Evolutionary conservation across 2,113 vertebrate genomes (phyloP), one percentile per base, ranked within the genome.

Genomic region (Centropristis striata): DNA sequence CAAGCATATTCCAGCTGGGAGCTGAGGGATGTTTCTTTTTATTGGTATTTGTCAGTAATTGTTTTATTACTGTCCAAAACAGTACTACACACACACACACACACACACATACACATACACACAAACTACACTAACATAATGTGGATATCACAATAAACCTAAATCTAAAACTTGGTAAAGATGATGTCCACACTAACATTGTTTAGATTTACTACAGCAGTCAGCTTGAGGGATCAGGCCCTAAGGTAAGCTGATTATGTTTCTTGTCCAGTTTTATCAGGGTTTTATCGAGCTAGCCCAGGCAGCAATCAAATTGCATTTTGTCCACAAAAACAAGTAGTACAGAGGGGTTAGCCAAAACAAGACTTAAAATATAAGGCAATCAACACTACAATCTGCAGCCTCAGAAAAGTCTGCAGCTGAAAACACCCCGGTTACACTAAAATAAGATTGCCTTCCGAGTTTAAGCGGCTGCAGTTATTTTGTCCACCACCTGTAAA

Each of bases 401-500:
- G 21, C 13, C n/a, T 49, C n/a, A 55, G 28, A 60, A 57, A 28
- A 8, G 4, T 53, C 7, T n/a, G 13, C 46, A 55, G 21, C 12
- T 27, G 23, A 59, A 69, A 36, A 42, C 64, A 73, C 18, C 37
- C 60, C 25, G 21, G 8, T 57, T 44, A 66, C 7, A 25, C 2
- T 4, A 36, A 71, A 6, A 57, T 21, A 3, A 27, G 5, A 32
- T 67, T 64, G 18, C 5, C 61, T 70, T 13, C 23, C n/a, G 23
- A 63, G n/a, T 47, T 25, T 12, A 50, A 68, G 3, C 4, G 0
- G 66, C 42, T 54, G 47, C 25, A 65, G 44, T 57, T 80, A 36
- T 77, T 65, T 65, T 53, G 64, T 80, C 67, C 66, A 67, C 59
- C 65, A 77, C 65, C 65, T 72, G 73, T 84, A 65, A 85, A 82